Conservation (phyloP, 2,888 invertebrate genomes). For the Lacanobia wlatinum region DNA sequence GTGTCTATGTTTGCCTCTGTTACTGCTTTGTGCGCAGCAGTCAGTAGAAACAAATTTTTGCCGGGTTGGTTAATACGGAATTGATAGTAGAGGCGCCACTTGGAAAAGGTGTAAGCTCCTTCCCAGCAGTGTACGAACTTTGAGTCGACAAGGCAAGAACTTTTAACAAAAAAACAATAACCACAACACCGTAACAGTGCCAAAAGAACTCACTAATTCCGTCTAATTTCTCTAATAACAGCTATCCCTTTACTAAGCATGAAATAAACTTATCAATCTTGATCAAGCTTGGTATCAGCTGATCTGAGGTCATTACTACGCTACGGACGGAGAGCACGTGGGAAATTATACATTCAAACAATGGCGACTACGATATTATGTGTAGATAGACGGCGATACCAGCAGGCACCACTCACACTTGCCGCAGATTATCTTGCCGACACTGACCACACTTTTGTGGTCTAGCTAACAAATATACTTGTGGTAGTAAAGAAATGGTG, state of each 20-base stretch:
- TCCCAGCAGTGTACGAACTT: background rate
- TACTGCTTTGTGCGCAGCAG: slow-evolving; percentile 17
- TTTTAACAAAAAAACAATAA: background rate
- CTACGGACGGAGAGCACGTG: slow-evolving; percentile 75
- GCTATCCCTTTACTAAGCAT: slow-evolving; percentile 52
- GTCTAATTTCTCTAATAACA: slow-evolving; percentile 43
- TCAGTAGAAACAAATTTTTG: background rate
- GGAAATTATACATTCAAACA: slow-evolving; percentile 79
- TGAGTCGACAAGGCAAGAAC: background rate
- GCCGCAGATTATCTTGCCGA: slow-evolving; percentile 16
- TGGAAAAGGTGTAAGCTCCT: background rate
- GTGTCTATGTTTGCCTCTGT: background rate
- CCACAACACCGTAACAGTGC: background rate
- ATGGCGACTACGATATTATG: slow-evolving; percentile 70
- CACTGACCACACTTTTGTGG: slow-evolving; percentile 36
- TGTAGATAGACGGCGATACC: slow-evolving; percentile 58
- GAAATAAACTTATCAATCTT: slow-evolving; percentile 66
- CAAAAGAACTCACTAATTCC: background rate
- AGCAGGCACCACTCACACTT: slow-evolving; percentile 48
- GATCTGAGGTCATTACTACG: slow-evolving; percentile 80
- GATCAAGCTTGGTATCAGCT: slow-evolving; percentile 60
- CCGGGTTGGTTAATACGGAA: background rate
- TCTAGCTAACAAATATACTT: background rate
- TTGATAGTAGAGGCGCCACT: background rate
- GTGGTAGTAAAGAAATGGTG: slow-evolving; percentile 3